These are phyloP conservation scores for Chorisops tibialis DNA, from an alignment of 2,888 invertebrate species.

Conservation along the genomic window DNA sequence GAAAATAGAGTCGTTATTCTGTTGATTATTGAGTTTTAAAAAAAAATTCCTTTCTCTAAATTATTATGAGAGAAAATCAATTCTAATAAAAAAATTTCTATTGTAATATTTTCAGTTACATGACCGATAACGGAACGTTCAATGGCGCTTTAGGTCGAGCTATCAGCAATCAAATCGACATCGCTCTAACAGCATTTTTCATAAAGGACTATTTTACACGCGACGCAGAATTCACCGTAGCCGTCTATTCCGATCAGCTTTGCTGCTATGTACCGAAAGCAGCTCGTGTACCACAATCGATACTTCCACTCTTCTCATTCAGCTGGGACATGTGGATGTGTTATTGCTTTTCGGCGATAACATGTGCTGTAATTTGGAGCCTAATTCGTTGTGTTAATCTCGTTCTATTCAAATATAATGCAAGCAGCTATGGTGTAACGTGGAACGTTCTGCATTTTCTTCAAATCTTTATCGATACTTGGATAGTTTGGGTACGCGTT, in stretches of 20 bases:
- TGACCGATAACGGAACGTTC: conserved; percentile 45
- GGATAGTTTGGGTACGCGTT: conserved; percentile 48
- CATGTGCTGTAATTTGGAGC: conserved; percentile 43
- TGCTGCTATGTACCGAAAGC: conserved; percentile 52
- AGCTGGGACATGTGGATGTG: conserved; percentile 46
- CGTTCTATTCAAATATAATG: neutral
- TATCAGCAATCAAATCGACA: conserved; percentile 45
- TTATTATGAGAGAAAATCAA: too few species aligned
- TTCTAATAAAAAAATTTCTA: too few species aligned
- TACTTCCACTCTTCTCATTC: conserved; percentile 48
- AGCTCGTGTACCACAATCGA: conserved; percentile 48
- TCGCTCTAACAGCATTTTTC: conserved; percentile 50
- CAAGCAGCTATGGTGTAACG: too few species aligned
- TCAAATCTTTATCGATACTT: conserved; percentile 45
- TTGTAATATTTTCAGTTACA: conserved; percentile 44
- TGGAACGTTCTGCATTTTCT: conserved; percentile 34
- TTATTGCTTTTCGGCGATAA: conserved; percentile 39
- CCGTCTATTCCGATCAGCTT: conserved; percentile 49
- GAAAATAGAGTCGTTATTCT: too few species aligned
- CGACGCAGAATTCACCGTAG: conserved; percentile 46
- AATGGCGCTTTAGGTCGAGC: conserved; percentile 48
- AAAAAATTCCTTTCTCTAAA: too few species aligned
- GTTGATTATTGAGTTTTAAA: too few species aligned
- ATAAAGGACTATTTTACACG: conserved; percentile 50
- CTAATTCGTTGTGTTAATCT: conserved; percentile 34